phyloP scores from a whole-genome alignment of 2,888 invertebrate species.

The Trichogramma dendrolimi region DNA sequence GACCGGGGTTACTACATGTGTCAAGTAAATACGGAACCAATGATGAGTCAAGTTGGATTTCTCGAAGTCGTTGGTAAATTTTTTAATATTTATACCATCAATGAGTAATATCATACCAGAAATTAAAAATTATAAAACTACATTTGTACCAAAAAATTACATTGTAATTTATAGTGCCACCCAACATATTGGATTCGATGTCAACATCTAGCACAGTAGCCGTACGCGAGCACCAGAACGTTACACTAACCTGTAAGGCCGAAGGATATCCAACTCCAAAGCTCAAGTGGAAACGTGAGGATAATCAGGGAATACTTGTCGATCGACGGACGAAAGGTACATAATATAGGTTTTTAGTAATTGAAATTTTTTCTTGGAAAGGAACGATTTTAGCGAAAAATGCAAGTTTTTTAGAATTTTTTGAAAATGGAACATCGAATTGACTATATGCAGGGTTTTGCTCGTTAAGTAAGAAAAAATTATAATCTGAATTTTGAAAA shows the following conservation, averaged over 20 bases:
- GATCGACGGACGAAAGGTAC: slow-evolving; percentile 86
- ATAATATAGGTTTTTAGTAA: neutral
- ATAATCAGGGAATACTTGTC: slow-evolving; percentile 78
- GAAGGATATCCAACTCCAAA: slow-evolving; percentile 88
- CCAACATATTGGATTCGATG: slow-evolving; percentile 84
- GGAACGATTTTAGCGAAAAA: no score
- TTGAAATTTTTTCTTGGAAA: no score
- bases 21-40: slow-evolving; percentile 86
- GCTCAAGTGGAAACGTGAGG: slow-evolving; percentile 90
- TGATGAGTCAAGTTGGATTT: slow-evolving; percentile 92
- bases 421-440: no score
- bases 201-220: slow-evolving; percentile 90
- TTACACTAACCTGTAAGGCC: slow-evolving; percentile 85
- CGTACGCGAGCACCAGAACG: slow-evolving; percentile 89
- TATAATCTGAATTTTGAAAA: no score
- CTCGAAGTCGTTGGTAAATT: slow-evolving; percentile 85
- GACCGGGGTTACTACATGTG: slow-evolving; percentile 90
- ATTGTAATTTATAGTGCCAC: slow-evolving; percentile 69
- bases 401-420: no score
- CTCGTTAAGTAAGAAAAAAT: no score
- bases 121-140: neutral
- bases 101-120: neutral
- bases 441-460: no score
- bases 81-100: neutral
- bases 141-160: neutral